Conservation (phyloP, 1,140 invertebrate genomes). For the Heliconius nattereri region DNA sequence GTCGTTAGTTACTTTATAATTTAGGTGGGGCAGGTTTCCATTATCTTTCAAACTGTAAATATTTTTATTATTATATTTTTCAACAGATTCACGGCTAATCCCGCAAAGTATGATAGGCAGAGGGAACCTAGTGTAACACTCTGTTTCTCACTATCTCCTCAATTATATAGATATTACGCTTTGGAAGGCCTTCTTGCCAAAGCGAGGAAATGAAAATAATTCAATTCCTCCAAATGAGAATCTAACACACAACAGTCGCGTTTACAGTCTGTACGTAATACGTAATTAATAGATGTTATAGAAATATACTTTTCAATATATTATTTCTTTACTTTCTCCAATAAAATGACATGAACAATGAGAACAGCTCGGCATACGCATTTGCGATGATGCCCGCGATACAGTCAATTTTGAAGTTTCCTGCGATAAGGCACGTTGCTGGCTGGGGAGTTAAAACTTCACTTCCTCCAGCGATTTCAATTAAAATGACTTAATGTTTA, state of each 20-base stretch:
- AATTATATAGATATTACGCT: too few relatives aligned
- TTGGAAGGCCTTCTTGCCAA: too few relatives aligned
- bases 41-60: neutral
- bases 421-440: constrained; percentile 68
- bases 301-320: neutral
- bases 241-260: too few relatives aligned
- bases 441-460: constrained; percentile 59
- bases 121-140: too few relatives aligned
- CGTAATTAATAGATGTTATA: too few relatives aligned
- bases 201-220: too few relatives aligned
- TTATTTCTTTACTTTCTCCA: neutral
- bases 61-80: neutral
- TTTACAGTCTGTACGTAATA: too few relatives aligned
- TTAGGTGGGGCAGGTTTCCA: neutral
- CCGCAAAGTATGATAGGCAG: neutral
- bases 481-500: constrained; percentile 48
- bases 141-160: too few relatives aligned
- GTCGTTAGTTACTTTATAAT: constrained; percentile 10
- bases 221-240: too few relatives aligned
- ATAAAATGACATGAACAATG: neutral
- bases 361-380: constrained; percentile 44
- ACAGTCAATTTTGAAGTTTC: constrained; percentile 63
- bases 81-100: neutral
- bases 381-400: constrained; percentile 61
- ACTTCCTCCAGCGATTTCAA: constrained; percentile 58